These are phyloP conservation scores for Apostichopus californicus DNA, from an alignment of 35 echinoderm and acorn worm species.

Conservation along the genomic window DNA sequence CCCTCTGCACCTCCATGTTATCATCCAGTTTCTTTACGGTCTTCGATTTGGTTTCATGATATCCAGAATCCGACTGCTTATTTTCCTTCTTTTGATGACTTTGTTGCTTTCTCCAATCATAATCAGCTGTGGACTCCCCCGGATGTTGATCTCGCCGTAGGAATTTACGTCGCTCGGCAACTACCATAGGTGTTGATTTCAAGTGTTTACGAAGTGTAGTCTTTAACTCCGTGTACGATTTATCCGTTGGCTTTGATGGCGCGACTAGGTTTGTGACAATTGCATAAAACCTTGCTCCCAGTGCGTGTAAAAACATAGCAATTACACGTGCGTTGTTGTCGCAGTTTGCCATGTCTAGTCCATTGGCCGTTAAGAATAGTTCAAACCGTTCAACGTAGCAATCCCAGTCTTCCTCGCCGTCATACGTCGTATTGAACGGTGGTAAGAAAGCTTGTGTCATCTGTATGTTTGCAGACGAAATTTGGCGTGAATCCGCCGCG, in stretches of 20 bases:
- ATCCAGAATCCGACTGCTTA: too few relatives aligned
- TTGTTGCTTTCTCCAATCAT: not conserved
- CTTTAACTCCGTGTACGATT: constrained; percentile 16
- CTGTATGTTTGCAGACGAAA: too few relatives aligned
- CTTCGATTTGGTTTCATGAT: too few relatives aligned
- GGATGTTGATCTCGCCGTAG: constrained; percentile 15
- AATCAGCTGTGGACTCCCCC: constrained; percentile 29
- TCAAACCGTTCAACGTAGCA: constrained; percentile 44
- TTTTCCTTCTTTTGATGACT: too few relatives aligned
- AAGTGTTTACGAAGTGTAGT: not conserved
- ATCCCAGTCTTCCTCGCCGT: constrained; percentile 41
- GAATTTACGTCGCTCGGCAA: constrained; percentile 42
- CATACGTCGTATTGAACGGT: constrained; percentile 18
- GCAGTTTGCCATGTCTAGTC: not conserved
- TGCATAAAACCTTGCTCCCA: constrained; percentile 14
- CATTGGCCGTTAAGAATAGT: constrained; percentile 38
- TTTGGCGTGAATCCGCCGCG: too few relatives aligned
- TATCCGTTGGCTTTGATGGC: not conserved
- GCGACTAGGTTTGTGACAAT: not conserved
- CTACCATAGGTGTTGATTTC: constrained; percentile 51
- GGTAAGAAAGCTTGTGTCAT: constrained; percentile 1
- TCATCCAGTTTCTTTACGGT: too few relatives aligned
- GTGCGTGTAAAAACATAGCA: constrained; percentile 7
- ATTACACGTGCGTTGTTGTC: not conserved
- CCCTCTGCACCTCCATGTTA: too few relatives aligned